phyloP scores from a whole-genome alignment of 2,113 vertebrate genomes.

The Gymnocephalus cernua region DNA sequence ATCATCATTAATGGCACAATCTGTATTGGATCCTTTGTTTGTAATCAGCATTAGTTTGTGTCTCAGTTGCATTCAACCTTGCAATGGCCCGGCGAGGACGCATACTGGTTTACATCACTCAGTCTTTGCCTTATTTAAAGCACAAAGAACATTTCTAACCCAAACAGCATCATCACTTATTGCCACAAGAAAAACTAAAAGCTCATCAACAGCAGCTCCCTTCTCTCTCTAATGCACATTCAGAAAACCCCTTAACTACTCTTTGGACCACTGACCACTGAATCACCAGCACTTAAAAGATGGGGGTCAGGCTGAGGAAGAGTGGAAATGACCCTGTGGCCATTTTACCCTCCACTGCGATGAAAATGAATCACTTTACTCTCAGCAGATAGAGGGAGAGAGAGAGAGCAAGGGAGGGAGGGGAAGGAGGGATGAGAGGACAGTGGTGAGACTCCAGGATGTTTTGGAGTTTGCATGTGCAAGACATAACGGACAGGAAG shows the following conservation, averaged over 20 bases:
- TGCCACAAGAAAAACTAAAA: conserved; percentile 3
- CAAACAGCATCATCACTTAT: conserved; percentile 18
- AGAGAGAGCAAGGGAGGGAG: background rate
- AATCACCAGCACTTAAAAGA: conserved; percentile 56
- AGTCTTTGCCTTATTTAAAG: conserved; percentile 24
- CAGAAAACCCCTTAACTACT: conserved; percentile 26
- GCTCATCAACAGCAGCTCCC: conserved; percentile 24
- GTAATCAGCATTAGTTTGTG: conserved; percentile 26
- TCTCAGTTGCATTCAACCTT: conserved; percentile 25
- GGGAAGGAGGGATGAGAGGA: conserved; percentile 57
- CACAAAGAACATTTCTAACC: conserved; percentile 30
- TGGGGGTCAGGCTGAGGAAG: conserved; percentile 44
- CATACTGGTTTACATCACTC: conserved; percentile 24
- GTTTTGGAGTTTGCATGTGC: conserved; percentile 84
- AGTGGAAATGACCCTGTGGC: conserved; percentile 64
- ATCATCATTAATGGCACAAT: conserved; percentile 35
- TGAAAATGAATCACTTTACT: conserved; percentile 66
- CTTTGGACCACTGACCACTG: conserved; percentile 39
- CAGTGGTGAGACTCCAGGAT: conserved; percentile 79
- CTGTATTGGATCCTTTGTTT: conserved; percentile 28
- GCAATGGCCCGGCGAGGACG: conserved; percentile 26
- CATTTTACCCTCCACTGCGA: conserved; percentile 51
- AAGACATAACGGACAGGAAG: conserved; percentile 85
- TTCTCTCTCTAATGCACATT: conserved; percentile 17
- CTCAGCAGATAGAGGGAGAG: conserved; percentile 31